Evolutionary conservation across 1,140 invertebrate species (phyloP).

Genomic region (Liolophura sinensis): DNA sequence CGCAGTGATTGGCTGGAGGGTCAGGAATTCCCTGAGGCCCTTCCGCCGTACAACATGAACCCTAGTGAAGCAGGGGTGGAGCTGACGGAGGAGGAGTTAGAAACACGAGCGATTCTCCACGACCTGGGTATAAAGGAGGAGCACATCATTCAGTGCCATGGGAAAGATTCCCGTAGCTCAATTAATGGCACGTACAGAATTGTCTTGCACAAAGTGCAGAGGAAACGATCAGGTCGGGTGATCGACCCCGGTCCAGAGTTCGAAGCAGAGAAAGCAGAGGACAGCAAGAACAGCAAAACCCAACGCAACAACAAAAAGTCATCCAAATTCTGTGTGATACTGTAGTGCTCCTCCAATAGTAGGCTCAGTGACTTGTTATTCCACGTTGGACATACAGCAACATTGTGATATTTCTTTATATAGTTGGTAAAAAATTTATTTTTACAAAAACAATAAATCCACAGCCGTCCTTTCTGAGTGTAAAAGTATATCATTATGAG

Average conservation of each 20-base stretch:
- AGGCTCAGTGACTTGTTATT: no score
- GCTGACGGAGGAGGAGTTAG: constrained; percentile 53
- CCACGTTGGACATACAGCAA: no score
- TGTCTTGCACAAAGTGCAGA: constrained; percentile 63
- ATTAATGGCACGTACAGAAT: constrained; percentile 68
- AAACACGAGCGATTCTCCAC: constrained; percentile 56
- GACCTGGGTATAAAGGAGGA: constrained; percentile 63
- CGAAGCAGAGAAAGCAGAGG: no score
- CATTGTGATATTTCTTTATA: no score
- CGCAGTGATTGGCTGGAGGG: constrained; percentile 62
- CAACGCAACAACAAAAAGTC: no score
- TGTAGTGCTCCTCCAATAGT: no score
- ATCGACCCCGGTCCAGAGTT: constrained; percentile 1
- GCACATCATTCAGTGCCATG: constrained; percentile 59
- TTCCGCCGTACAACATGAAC: constrained; percentile 51
- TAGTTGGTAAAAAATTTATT: no score
- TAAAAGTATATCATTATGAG: no score
- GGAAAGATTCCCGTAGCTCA: constrained; percentile 61
- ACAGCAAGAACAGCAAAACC: no score
- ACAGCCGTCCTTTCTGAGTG: no score
- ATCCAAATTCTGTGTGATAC: no score
- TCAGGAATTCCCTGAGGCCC: constrained; percentile 42
- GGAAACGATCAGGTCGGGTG: constrained; percentile 16
- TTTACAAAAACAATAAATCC: no score
- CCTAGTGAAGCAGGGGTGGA: constrained; percentile 23